Conservation (phyloP, 2,113 vertebrate species). For the Esox niger region DNA sequence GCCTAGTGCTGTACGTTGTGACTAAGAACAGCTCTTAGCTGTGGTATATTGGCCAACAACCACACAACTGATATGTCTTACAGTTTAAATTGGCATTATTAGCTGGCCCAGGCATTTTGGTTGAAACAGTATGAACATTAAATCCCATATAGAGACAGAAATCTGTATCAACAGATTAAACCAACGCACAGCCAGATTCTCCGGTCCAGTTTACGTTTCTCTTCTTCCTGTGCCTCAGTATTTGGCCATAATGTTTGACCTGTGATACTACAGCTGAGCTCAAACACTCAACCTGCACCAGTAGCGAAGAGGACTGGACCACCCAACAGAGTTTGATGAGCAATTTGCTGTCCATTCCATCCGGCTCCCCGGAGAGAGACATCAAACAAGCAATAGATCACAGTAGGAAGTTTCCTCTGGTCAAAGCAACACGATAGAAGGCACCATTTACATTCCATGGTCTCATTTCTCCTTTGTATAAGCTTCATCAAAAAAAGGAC, state of each 20-base stretch:
- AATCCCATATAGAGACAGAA: no score
- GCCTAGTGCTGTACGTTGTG: no score
- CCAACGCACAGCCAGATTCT: no score
- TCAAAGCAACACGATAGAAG: background rate
- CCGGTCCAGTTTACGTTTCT: no score
- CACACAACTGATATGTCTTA: no score
- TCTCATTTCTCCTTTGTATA: background rate
- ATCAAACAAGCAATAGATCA: background rate
- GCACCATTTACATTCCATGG: background rate
- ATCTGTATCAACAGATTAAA: no score
- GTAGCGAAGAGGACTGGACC: background rate
- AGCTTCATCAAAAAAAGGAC: conserved; percentile 1
- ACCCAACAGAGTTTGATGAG: background rate
- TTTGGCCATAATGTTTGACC: background rate
- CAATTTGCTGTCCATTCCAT: background rate
- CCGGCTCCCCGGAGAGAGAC: background rate
- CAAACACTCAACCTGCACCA: conserved; percentile 2
- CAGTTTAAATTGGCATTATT: no score
- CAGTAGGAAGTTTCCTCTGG: background rate
- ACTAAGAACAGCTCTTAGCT: no score
- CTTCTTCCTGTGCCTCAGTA: no score
- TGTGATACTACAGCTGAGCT: background rate
- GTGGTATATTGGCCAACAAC: no score
- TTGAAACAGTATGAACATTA: no score
- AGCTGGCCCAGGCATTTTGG: no score